A percentile compares a stretch with the other conserved stretches of the same genome.
These are phyloP conservation scores for Mayetiola destructor DNA, from an alignment of 2,888 invertebrate genomes.

Conservation along the genomic window DNA sequence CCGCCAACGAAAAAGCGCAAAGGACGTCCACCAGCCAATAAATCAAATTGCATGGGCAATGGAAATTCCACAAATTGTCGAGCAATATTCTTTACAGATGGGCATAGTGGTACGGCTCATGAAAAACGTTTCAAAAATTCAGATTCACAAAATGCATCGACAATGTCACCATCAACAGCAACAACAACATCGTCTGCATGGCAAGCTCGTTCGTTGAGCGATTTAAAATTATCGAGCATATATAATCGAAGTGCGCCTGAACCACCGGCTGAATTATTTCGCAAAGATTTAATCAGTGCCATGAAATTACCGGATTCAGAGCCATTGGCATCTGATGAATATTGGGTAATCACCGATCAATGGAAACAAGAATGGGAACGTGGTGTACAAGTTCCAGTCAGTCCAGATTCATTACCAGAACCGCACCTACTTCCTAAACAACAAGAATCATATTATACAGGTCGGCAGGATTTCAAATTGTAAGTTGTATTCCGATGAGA, in stretches of 20 bases:
- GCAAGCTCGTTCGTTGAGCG: conserved; percentile 71
- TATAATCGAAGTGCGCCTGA: conserved; percentile 70
- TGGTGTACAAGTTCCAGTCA: conserved; percentile 93
- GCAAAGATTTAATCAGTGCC: conserved; percentile 93
- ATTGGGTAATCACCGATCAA: conserved; percentile 87
- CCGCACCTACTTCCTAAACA: conserved; percentile 66
- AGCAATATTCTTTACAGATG: background rate
- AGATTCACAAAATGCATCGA: conserved; percentile 22
- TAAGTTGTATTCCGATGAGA: too few relatives aligned
- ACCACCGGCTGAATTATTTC: conserved; percentile 71
- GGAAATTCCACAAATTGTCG: background rate
- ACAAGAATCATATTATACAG: conserved; percentile 55
- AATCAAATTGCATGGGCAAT: conserved; percentile 25
- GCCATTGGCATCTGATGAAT: conserved; percentile 78
- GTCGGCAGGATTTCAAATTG: conserved; percentile 75
- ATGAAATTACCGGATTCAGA: conserved; percentile 98
- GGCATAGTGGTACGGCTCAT: too few relatives aligned
- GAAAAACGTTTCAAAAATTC: too few relatives aligned
- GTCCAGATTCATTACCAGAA: conserved; percentile 83
- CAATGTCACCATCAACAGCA: conserved; percentile 21
- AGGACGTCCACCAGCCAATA: conserved; percentile 44
- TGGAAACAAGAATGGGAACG: conserved; percentile 99
- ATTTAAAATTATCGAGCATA: conserved; percentile 78
- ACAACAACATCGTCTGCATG: conserved; percentile 36
- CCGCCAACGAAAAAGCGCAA: conserved; percentile 61